A percentile compares a stretch with the other conserved stretches of the same genome.
Evolutionary conservation across 30 jellyfish, hydroid and myxozoan genomes (phyloP).

Genomic region (Mastigias papua): DNA sequence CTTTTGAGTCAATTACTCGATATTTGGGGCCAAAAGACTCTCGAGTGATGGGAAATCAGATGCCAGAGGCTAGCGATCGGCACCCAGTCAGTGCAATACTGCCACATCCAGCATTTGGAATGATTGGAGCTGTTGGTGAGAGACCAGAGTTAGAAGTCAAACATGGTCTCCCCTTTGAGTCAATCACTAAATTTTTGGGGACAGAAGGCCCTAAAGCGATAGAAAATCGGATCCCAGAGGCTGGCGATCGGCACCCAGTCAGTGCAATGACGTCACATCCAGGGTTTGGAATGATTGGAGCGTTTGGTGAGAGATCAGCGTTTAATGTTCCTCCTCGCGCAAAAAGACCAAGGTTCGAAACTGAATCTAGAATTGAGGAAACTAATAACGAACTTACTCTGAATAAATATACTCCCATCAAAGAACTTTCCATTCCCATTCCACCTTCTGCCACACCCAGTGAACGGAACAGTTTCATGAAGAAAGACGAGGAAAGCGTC

Average conservation of each 20-base stretch:
- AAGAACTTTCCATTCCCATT: neutral
- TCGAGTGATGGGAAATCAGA: neutral
- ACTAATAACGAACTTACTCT: too few relatives aligned
- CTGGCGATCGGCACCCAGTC: neutral
- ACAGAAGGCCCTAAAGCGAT: too few relatives aligned
- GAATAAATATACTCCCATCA: neutral
- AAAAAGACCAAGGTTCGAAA: constrained; percentile 1
- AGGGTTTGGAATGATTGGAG: neutral
- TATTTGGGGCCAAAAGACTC: too few relatives aligned
- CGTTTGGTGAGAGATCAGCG: neutral
- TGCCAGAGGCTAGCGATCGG: neutral
- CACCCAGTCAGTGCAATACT: neutral
- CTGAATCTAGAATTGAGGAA: neutral
- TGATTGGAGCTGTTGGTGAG: neutral
- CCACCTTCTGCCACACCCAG: neutral
- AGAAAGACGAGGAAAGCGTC: neutral
- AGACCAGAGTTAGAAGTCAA: neutral
- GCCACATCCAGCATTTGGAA: neutral
- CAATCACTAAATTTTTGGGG: too few relatives aligned
- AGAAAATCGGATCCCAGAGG: neutral
- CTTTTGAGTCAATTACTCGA: too few relatives aligned
- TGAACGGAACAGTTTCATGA: neutral
- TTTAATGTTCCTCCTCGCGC: neutral
- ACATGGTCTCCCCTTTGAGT: too few relatives aligned
- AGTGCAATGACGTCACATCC: neutral